Conservation (phyloP, 2,797 vertebrate species). For the Enteromius fasciolatus region DNA sequence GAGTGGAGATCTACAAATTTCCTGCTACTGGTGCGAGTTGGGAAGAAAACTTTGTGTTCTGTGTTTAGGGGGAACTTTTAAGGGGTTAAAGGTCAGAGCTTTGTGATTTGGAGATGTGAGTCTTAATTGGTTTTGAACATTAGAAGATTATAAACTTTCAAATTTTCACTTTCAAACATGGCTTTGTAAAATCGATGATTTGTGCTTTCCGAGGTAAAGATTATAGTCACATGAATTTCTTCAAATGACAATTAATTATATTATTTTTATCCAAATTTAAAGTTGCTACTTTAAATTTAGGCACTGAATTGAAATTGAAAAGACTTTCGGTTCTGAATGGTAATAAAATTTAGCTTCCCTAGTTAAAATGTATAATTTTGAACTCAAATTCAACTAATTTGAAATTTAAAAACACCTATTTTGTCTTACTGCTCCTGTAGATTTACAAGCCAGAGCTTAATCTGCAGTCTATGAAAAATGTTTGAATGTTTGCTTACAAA, state of each 20-base stretch:
- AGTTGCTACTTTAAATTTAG: background rate
- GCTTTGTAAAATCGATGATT: background rate
- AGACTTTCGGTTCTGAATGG: background rate
- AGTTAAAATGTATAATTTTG: background rate
- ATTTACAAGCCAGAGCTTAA: too few relatives aligned
- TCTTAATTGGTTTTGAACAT: background rate
- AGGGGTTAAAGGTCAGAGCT: background rate
- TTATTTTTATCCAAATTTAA: background rate
- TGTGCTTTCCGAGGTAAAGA: background rate
- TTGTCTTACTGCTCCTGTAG: too few relatives aligned
- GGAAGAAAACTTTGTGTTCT: background rate
- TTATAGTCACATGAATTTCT: background rate
- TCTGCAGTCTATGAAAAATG: too few relatives aligned
- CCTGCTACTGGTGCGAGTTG: background rate
- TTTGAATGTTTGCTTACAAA: too few relatives aligned
- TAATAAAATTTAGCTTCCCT: background rate
- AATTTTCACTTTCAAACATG: background rate
- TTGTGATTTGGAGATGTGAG: too few relatives aligned
- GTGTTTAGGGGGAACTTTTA: background rate
- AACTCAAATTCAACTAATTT: background rate
- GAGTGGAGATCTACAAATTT: slow-evolving; percentile 13
- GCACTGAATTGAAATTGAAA: background rate
- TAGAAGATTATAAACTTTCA: background rate
- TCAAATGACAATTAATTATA: background rate
- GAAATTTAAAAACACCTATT: background rate